A percentile compares a stretch with the other conserved stretches of the same genome.
phyloP scores from a whole-genome alignment of 2,888 invertebrate genomes.

The Watsonalla binaria region DNA sequence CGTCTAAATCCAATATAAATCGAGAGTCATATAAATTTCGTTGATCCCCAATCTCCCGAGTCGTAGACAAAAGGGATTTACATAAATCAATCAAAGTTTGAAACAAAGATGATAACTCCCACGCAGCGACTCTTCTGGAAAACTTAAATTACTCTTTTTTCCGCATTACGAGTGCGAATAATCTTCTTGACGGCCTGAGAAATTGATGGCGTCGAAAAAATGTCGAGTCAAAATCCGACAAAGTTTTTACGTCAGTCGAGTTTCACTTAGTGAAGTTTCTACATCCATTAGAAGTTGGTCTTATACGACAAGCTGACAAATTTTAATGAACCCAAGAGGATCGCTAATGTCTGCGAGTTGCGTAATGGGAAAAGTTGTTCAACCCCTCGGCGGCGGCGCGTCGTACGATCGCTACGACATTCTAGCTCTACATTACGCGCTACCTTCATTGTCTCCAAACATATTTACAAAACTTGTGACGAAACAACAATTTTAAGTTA shows the following conservation, averaged over 20 bases:
- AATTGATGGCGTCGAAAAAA: slow-evolving; percentile 75
- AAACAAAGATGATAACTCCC: slow-evolving; percentile 75
- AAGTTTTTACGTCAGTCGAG: slow-evolving; percentile 76
- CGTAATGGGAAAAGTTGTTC: slow-evolving; percentile 75
- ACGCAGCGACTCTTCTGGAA: slow-evolving; percentile 67
- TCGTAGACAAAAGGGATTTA: slow-evolving; percentile 39
- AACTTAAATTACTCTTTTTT: slow-evolving; percentile 78
- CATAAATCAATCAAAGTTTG: slow-evolving; percentile 76
- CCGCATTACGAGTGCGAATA: slow-evolving; percentile 76
- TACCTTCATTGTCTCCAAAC: slow-evolving; percentile 49
- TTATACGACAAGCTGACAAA: slow-evolving; percentile 76
- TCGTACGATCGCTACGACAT: slow-evolving; percentile 22
- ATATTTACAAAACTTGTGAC: slow-evolving; percentile 43
- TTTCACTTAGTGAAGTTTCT: slow-evolving; percentile 76
- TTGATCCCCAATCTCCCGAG: slow-evolving; percentile 37
- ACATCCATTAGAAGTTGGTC: slow-evolving; percentile 75
- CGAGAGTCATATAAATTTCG: slow-evolving; percentile 11
- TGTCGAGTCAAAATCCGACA: slow-evolving; percentile 59
- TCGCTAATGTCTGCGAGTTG: slow-evolving; percentile 70
- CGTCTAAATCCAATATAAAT: neutral
- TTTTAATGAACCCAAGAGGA: slow-evolving; percentile 77
- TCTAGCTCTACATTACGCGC: slow-evolving; percentile 39
- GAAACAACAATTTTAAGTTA: slow-evolving; percentile 35
- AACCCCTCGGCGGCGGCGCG: slow-evolving; percentile 23
- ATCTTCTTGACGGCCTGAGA: slow-evolving; percentile 76